Base-by-base conservation (phyloP, 2,888 invertebrate genomes). In the Luperina testacea region DNA sequence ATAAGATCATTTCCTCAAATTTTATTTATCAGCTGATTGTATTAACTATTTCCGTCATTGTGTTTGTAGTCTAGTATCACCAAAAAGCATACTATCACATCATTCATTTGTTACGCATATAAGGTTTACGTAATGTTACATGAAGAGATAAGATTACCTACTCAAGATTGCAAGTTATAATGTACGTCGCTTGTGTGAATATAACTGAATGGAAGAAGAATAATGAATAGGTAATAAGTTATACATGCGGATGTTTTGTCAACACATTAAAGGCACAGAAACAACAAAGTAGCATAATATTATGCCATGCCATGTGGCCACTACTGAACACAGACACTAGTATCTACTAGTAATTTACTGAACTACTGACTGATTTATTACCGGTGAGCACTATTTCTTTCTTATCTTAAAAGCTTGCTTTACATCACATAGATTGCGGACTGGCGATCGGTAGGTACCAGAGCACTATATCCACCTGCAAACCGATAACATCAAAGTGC, bases 81-180 rank as follows among this genome's bases (percentile, higher is more conserved):
- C 78, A 67, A 70, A 73, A 84, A 64, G 9, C 48, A 53, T 38
- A 61, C 51, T 76, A 77, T 72, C 72, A 59, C 61, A 78, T 77
- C 77, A 82, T 70, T 76, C 70, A 74, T 57, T 82, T 82, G 78
- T 72, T 78, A 82, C 70, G 72, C 67, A 53, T 69, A 24, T 11
- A 61, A 27, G 51, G 75, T 68, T 81, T 64, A 85, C 80, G 83
- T 80, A 80, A 80, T 71, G 68, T 68, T 59, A 82, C 67, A 75
- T 72, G 77, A 79, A 77, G 48, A 88, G 88, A 87, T 87, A 87
- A 87, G 83, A 87, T 86, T 77, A 79, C 63, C 57, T 32, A 61
- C 64, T 80, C 82, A 85, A 81, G 78, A 86, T 87, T 79, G 81
- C 72, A 72, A 64, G 53, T 27, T 53, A 78, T 53, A 65, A 76